A percentile compares a stretch with the other conserved stretches of the same genome.
These are phyloP conservation scores for Pseudolaguvia tuberculata DNA, from an alignment of 2,113 vertebrate genomes.

Conservation along the genomic window DNA sequence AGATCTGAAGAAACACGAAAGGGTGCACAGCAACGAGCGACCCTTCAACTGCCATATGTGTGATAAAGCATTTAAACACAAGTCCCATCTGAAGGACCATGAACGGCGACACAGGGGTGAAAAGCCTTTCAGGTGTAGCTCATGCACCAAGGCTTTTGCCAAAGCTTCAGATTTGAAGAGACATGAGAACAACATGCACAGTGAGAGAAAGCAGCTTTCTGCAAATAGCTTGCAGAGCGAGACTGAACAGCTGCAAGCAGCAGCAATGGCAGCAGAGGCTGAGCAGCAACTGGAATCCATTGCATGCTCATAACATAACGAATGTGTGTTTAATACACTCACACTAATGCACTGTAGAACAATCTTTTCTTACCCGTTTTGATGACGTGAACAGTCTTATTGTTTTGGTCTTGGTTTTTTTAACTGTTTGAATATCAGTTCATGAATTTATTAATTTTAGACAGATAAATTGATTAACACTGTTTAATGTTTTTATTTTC, in stretches of 20 bases:
- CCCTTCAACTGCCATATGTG: slow-evolving; percentile 96
- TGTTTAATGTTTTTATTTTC: slow-evolving; percentile 33
- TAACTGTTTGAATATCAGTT: slow-evolving; percentile 29
- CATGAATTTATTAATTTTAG: slow-evolving; percentile 36
- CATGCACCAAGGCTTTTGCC: slow-evolving; percentile 96
- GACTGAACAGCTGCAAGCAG: slow-evolving; percentile 85
- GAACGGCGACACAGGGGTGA: slow-evolving; percentile 93
- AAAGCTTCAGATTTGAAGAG: slow-evolving; percentile 98
- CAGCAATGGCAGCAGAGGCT: slow-evolving; percentile 84
- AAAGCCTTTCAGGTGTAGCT: slow-evolving; percentile 94
- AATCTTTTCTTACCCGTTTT: slow-evolving; percentile 31
- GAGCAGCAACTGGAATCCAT: slow-evolving; percentile 85
- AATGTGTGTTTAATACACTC: slow-evolving; percentile 7
- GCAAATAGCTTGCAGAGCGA: slow-evolving; percentile 81
- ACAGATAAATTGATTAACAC: slow-evolving; percentile 33
- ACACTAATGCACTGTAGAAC: slow-evolving; percentile 32
- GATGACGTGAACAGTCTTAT: slow-evolving; percentile 28
- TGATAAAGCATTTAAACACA: slow-evolving; percentile 98
- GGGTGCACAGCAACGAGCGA: slow-evolving; percentile 96
- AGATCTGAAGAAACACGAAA: slow-evolving; percentile 92
- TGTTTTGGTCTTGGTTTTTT: slow-evolving; percentile 16
- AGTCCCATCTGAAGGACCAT: slow-evolving; percentile 98
- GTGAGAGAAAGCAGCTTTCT: slow-evolving; percentile 90
- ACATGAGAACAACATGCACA: slow-evolving; percentile 99
- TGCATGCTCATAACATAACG: slow-evolving; percentile 69